Conservation (phyloP, 2,113 vertebrate species). For the Microcebus jonahi region DNA sequence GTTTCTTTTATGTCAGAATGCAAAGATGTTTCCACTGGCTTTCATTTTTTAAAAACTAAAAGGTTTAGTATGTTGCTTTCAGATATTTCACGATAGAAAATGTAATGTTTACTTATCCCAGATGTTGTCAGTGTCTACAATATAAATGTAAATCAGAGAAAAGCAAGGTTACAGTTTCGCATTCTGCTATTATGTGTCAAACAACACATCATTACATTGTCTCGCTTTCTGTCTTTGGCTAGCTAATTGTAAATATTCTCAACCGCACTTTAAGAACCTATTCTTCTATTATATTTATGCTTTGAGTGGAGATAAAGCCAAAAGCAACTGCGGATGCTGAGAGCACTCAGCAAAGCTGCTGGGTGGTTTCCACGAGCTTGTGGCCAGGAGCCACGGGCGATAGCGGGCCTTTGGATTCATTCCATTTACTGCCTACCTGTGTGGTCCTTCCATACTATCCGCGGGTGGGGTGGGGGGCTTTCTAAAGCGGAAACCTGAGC, state of each 20-base stretch:
- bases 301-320: background rate
- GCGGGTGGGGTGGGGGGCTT: background rate
- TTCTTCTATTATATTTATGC: background rate
- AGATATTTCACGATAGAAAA: slow-evolving; percentile 73
- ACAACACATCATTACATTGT: background rate
- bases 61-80: slow-evolving; percentile 64
- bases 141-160: slow-evolving; percentile 36
- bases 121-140: slow-evolving; percentile 75
- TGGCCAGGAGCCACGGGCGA: background rate
- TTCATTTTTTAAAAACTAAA: slow-evolving; percentile 77
- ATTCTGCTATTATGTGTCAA: slow-evolving; percentile 59
- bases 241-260: background rate
- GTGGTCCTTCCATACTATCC: background rate
- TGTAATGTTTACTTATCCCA: slow-evolving; percentile 80
- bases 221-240: background rate
- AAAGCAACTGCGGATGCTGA: background rate
- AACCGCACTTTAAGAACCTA: too few relatives aligned
- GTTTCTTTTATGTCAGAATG: slow-evolving; percentile 67
- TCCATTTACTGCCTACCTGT: background rate
- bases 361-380: too few relatives aligned
- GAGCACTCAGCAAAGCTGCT: rapidly evolving
- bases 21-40: slow-evolving; percentile 72
- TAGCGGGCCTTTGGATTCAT: rapidly evolving
- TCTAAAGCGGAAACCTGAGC: background rate
- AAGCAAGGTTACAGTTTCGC: slow-evolving; percentile 49